Conservation (phyloP, 2,797 vertebrate species). For the Mus spretus region DNA sequence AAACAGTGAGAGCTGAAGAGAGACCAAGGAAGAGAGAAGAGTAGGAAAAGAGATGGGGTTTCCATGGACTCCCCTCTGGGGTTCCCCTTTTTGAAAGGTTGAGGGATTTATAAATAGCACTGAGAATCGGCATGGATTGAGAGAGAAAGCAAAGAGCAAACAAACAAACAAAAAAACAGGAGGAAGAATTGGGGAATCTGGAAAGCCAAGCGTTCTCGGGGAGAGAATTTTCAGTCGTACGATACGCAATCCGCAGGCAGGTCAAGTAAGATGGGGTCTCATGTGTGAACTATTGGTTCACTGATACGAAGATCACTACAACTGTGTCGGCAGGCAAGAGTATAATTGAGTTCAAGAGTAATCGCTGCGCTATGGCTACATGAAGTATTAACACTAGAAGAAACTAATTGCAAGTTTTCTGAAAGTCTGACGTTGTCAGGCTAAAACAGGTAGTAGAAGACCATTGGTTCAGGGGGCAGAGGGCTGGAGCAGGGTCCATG, state of each 20-base stretch:
- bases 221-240: background rate
- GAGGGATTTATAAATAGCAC: background rate
- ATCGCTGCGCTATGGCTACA: background rate
- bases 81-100: background rate
- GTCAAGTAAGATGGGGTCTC: background rate
- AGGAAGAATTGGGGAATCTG: background rate
- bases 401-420: conserved; percentile 46
- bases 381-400: conserved; percentile 40
- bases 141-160: background rate
- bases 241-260: background rate
- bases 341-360: background rate
- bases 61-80: background rate
- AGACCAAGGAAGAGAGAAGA: background rate
- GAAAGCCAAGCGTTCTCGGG: background rate
- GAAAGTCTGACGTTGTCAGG: conserved; percentile 29
- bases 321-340: background rate
- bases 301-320: background rate
- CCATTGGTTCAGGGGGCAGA: background rate
- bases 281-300: background rate
- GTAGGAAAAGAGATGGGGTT: background rate
- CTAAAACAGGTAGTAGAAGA: conserved; percentile 32
- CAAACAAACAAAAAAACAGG: background rate
- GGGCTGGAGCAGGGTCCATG: background rate
- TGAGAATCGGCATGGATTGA: background rate
- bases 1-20: background rate